Evolutionary conservation across 2,888 invertebrate genomes (phyloP).

Genomic region (Apotomis capreana): DNA sequence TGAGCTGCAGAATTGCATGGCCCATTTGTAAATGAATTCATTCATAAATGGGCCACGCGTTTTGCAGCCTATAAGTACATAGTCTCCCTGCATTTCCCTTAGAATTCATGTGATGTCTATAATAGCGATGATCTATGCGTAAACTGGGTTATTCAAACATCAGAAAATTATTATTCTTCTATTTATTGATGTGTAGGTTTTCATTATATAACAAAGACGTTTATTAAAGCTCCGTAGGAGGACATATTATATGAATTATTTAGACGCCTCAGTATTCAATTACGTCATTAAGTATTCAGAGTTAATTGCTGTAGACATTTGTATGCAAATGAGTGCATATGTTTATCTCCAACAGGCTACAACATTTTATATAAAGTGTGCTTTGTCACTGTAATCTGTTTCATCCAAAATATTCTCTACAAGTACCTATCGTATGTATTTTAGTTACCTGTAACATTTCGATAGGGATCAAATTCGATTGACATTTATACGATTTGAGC

Average conservation of each 20-base stretch:
- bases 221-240: conserved; percentile 2
- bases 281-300: conserved; percentile 35
- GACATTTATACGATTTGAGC: too few relatives aligned
- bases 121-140: background rate
- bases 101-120: background rate
- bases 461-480: too few relatives aligned
- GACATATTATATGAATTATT: conserved; percentile 36
- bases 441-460: too few relatives aligned
- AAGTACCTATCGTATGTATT: too few relatives aligned
- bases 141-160: background rate
- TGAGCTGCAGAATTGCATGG: too few relatives aligned
- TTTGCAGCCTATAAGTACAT: background rate
- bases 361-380: conserved; percentile 9
- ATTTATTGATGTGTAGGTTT: conserved; percentile 23
- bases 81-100: background rate
- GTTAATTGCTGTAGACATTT: conserved; percentile 40
- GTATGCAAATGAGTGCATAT: conserved; percentile 30
- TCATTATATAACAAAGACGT: conserved; percentile 10
- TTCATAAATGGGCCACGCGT: too few relatives aligned
- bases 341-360: conserved; percentile 20
- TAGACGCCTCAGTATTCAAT: conserved; percentile 32
- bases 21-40: too few relatives aligned
- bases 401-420: background rate
- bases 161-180: conserved; percentile 1
- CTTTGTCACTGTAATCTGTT: conserved; percentile 4